Base-by-base conservation (phyloP, 2,113 vertebrate species). In the Pycnonotus jocosus region DNA sequence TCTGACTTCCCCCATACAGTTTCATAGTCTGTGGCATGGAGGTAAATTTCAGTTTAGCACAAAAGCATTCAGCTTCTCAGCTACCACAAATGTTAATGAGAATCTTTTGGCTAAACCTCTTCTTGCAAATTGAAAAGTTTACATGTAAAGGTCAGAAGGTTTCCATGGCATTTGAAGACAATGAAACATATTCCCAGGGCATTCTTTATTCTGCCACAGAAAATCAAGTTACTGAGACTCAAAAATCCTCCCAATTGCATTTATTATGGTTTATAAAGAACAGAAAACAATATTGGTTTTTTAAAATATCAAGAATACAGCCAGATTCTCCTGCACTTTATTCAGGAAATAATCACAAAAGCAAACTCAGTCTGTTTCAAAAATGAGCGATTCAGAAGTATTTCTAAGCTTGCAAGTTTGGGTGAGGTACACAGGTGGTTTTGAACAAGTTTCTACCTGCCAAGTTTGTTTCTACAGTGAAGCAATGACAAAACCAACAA, bases 41-140 rank as follows among this genome's bases (percentile, higher is more conserved):
- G 27, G 42, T 68, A 93, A n/a, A 37, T 85, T 77, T 61, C 54
- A 86, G 81, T 83, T 77, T 70, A 90, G 61, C 30, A 76, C 54
- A 68, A 74, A 64, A 91, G 13, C 6, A 27, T 33, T 78, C 35
- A 47, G 44, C 33, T 61, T 51, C 48, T 89, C 57, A 53, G 33
- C 11, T 27, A 37, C 37, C 42, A 60, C 83, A 93, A 60, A 77
- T 42, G 48, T 22, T 70, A 62, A 82, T 24, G 31, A 51, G 30
- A 86, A 76, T 66, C 54, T 85, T 91, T 88, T 72, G 66, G 51
- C 42, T 88, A 51, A 42, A 10, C 11, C 1, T 66, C 50, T 44
- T 86, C 44, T 35, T 1, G 2, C 71, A 88, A 95, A 91, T 61
- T 79, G 65, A 42, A 70, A 92, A 87, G 74, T 95, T 95, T 97